Percentiles rank a stretch among this genome's conserved stretches.
These are phyloP conservation scores for Leptarthrus brevirostris DNA, from an alignment of 2,888 invertebrate genomes.

Conservation along the genomic window DNA sequence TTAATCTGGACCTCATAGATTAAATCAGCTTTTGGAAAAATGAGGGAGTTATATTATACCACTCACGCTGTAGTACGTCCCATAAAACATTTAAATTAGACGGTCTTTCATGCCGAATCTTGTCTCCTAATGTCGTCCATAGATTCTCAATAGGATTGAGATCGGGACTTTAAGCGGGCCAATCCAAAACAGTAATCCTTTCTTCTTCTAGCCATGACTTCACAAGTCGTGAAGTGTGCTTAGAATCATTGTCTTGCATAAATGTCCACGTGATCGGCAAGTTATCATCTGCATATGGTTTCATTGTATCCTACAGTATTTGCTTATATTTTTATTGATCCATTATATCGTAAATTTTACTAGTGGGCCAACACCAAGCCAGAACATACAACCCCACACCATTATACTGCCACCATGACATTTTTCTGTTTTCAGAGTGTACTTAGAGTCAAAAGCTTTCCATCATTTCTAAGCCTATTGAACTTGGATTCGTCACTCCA, in stretches of 20 bases:
- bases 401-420: conserved; percentile 45
- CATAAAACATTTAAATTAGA: no score
- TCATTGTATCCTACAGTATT: no score
- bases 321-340: conserved; percentile 40
- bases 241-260: conserved; percentile 49
- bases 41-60: no score
- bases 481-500: conserved; percentile 51
- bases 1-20: no score
- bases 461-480: conserved; percentile 41
- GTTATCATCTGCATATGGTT: conserved; percentile 30
- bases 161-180: conserved; percentile 14
- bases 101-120: no score
- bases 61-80: no score
- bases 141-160: conserved; percentile 36
- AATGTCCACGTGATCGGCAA: conserved; percentile 41
- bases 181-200: conserved; percentile 12
- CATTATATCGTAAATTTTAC: conserved; percentile 46
- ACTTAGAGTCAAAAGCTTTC: conserved; percentile 40
- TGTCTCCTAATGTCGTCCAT: no score
- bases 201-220: conserved; percentile 1
- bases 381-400: conserved; percentile 46
- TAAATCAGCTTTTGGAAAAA: no score
- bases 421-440: conserved; percentile 38
- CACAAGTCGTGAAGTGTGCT: conserved; percentile 22
- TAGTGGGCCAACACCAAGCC: conserved; percentile 47